Percentiles rank a stretch among this genome's conserved stretches.
phyloP scores from a whole-genome alignment of 2,888 invertebrate species.

The Tetragnatha montana region DNA sequence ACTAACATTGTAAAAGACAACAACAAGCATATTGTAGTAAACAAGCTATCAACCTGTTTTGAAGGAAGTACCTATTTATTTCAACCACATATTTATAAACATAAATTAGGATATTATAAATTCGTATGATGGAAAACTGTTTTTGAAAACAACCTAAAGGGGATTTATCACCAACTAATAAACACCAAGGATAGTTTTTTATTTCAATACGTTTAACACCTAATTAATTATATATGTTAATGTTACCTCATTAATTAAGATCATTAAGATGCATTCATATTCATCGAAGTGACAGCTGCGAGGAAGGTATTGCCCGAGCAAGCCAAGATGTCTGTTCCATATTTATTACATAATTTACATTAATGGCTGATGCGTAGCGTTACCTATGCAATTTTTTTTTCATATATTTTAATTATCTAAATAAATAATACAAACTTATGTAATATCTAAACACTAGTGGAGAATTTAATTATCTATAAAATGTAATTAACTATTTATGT shows the following conservation, averaged over 20 bases:
- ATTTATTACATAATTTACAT: no score
- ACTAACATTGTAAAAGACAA: no score
- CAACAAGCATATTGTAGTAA: not conserved
- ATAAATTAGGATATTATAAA: slow-evolving; percentile 15
- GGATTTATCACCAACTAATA: slow-evolving; percentile 36
- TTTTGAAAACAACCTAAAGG: slow-evolving; percentile 29
- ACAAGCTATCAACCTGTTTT: slow-evolving; percentile 30
- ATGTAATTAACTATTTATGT: no score
- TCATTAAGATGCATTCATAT: slow-evolving; percentile 35
- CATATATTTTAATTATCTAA: no score
- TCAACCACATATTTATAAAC: slow-evolving; percentile 3
- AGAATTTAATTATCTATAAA: no score
- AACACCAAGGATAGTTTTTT: slow-evolving; percentile 39
- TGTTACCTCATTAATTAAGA: slow-evolving; percentile 45
- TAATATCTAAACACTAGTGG: no score
- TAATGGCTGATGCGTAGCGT: no score
- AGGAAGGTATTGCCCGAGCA: not conserved
- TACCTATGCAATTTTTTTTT: no score
- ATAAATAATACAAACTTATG: no score
- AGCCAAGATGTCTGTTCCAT: not conserved
- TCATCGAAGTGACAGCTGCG: slow-evolving; percentile 5
- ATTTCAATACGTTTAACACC: slow-evolving; percentile 14
- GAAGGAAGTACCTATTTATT: slow-evolving; percentile 3
- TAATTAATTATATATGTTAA: slow-evolving; percentile 58
- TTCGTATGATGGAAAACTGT: slow-evolving; percentile 34